Conservation (phyloP, 2,113 vertebrate genomes). For the Speoplatyrhinus poulsoni region DNA sequence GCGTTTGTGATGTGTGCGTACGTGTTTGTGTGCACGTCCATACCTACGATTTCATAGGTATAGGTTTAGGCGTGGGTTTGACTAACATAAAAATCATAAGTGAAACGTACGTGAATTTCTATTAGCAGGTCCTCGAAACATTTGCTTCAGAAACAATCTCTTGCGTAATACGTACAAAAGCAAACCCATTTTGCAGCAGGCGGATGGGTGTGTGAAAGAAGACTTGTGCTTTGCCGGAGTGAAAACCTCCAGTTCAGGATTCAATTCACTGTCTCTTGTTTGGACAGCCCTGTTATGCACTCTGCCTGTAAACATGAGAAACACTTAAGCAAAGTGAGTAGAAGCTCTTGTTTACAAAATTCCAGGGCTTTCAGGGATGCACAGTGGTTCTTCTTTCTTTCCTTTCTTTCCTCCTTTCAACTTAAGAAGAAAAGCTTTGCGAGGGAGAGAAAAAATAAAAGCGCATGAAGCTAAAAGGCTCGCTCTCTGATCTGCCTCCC, state of each 20-base stretch:
- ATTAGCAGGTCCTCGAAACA: conserved; percentile 14
- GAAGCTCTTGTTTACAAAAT: conserved; percentile 57
- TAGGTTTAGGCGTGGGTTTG: neutral
- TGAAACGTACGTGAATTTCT: conserved; percentile 22
- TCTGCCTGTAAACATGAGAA: conserved; percentile 59
- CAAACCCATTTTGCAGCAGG: conserved; percentile 22
- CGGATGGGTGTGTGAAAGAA: conserved; percentile 5
- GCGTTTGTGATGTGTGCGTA: conserved; percentile 1
- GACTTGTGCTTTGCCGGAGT: conserved; percentile 23
- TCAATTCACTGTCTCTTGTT: conserved; percentile 33
- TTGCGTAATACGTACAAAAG: conserved; percentile 14
- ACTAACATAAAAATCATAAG: neutral
- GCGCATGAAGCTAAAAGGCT: conserved; percentile 32
- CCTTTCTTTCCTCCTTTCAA: conserved; percentile 15
- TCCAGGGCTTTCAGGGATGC: conserved; percentile 46
- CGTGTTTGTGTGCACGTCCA: neutral
- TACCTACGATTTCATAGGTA: neutral
- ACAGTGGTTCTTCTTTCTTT: conserved; percentile 23
- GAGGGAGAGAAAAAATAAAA: conserved; percentile 1
- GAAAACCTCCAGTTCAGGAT: conserved; percentile 29
- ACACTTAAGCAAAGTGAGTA: conserved; percentile 51
- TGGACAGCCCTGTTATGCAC: conserved; percentile 44
- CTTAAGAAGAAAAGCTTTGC: conserved; percentile 32
- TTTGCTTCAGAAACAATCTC: conserved; percentile 3
- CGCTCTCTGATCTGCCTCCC: conserved; percentile 44